Percentiles rank a stretch among this genome's conserved stretches.
Conservation (phyloP, 35 echinoderm and acorn worm genomes). For the Ophiothrix spiculata region DNA sequence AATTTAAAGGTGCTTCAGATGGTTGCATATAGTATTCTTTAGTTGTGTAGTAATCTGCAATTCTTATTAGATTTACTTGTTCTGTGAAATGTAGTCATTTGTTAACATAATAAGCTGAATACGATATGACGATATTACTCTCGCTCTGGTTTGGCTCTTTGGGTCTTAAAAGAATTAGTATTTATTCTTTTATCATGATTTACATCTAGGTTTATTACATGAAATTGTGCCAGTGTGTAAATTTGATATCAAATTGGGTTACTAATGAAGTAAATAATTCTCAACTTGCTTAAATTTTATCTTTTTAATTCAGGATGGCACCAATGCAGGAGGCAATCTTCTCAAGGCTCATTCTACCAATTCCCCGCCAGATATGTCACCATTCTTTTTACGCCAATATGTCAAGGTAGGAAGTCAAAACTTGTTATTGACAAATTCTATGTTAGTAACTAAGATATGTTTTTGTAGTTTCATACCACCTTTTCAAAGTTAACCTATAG, state of each 20-base stretch:
- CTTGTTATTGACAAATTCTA: too few species aligned
- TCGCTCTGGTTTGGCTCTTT: background rate
- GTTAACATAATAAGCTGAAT: too few species aligned
- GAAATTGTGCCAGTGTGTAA: background rate
- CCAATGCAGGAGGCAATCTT: constrained; percentile 63
- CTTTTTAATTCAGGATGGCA: constrained; percentile 50
- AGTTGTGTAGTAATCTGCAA: too few species aligned
- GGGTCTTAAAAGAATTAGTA: background rate
- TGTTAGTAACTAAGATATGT: too few species aligned
- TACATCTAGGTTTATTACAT: background rate
- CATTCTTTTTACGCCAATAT: constrained; percentile 96
- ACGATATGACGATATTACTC: too few species aligned
- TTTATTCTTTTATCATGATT: background rate
- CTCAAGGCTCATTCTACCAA: constrained; percentile 80
- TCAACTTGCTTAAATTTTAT: background rate
- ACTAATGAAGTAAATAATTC: too few species aligned
- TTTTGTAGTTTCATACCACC: too few species aligned
- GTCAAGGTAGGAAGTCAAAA: constrained; percentile 99
- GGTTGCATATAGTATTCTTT: too few species aligned
- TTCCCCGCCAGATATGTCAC: constrained; percentile 96
- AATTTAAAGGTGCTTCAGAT: too few species aligned
- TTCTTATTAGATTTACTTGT: too few species aligned
- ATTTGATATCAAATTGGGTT: too few species aligned
- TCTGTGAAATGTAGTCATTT: background rate
- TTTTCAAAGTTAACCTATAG: too few species aligned